These are phyloP conservation scores for Diorhabda elongata DNA, from an alignment of 1,140 invertebrate genomes.

Conservation along the genomic window DNA sequence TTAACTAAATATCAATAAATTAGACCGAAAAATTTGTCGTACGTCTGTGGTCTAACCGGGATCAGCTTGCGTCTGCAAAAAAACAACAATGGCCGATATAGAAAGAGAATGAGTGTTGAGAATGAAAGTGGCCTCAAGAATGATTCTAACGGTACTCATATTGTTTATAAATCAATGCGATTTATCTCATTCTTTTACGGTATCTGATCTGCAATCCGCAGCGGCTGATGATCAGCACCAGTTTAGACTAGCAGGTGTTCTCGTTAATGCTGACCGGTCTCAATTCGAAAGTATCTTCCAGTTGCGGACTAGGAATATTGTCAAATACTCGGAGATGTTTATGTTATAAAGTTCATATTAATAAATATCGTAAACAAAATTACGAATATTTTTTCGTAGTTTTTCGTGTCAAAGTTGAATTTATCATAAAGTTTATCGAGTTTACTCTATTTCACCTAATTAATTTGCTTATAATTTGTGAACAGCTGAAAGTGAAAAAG, in stretches of 20 bases:
- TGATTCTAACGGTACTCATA: slow-evolving; percentile 17
- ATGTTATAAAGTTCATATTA: too few relatives aligned
- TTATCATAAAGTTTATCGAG: too few relatives aligned
- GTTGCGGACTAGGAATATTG: too few relatives aligned
- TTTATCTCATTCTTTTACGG: slow-evolving; percentile 18
- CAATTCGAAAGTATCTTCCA: too few relatives aligned
- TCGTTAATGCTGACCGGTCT: slow-evolving; percentile 5
- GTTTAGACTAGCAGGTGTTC: slow-evolving; percentile 11
- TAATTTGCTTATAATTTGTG: too few relatives aligned
- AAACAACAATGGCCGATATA: slow-evolving; percentile 1
- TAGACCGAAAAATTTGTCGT: neutral
- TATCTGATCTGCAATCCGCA: slow-evolving; percentile 5
- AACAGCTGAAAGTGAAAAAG: too few relatives aligned
- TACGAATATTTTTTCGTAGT: too few relatives aligned
- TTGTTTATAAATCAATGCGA: slow-evolving; percentile 15
- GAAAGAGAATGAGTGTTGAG: slow-evolving; percentile 10
- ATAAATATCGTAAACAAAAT: too few relatives aligned
- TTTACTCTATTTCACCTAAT: too few relatives aligned
- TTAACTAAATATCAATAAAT: too few relatives aligned
- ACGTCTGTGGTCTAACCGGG: neutral
- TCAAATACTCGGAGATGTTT: too few relatives aligned
- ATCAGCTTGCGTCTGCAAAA: neutral
- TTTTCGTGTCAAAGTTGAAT: too few relatives aligned
- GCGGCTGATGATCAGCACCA: neutral
- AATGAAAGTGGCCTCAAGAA: slow-evolving; percentile 11